A percentile compares a stretch with the other conserved stretches of the same genome.
Evolutionary conservation across 2,797 vertebrate species (phyloP).

Genomic region (Sorex maritimensis): DNA sequence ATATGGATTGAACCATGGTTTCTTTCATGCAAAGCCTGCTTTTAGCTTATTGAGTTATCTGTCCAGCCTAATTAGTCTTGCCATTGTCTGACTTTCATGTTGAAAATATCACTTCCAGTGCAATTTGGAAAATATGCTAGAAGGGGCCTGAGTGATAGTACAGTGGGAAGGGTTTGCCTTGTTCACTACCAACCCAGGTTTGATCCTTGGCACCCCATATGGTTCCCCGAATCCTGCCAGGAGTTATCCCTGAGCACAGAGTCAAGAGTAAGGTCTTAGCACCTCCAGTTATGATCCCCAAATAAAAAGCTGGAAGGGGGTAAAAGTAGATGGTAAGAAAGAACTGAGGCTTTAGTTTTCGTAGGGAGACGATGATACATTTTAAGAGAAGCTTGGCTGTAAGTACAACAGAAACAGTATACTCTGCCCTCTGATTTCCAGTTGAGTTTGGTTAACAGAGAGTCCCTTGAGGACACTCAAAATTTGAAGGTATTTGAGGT

Average conservation of each 20-base stretch:
- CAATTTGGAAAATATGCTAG: constrained; percentile 23
- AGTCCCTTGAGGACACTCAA: background rate
- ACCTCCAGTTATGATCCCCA: no score
- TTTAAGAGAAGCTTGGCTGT: background rate
- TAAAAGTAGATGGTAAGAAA: constrained; percentile 14
- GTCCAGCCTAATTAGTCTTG: constrained; percentile 3
- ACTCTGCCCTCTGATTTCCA: background rate
- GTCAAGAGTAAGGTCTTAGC: no score
- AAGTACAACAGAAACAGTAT: constrained; percentile 23
- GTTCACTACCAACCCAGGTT: no score
- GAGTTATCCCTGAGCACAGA: no score
- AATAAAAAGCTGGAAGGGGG: background rate
- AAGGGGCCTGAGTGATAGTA: background rate
- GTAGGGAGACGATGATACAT: background rate
- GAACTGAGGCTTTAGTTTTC: background rate
- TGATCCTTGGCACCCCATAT: no score
- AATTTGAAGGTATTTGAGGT: constrained; percentile 35
- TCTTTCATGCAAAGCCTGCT: no score
- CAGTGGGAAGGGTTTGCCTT: no score
- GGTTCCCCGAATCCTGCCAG: no score
- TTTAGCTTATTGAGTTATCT: no score
- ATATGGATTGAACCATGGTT: no score
- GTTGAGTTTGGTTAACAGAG: constrained; percentile 17
- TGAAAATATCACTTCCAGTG: constrained; percentile 47
- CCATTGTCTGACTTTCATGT: background rate